These are phyloP conservation scores for Allacma fusca DNA, from an alignment of 2,888 invertebrate genomes.

Conservation along the genomic window DNA sequence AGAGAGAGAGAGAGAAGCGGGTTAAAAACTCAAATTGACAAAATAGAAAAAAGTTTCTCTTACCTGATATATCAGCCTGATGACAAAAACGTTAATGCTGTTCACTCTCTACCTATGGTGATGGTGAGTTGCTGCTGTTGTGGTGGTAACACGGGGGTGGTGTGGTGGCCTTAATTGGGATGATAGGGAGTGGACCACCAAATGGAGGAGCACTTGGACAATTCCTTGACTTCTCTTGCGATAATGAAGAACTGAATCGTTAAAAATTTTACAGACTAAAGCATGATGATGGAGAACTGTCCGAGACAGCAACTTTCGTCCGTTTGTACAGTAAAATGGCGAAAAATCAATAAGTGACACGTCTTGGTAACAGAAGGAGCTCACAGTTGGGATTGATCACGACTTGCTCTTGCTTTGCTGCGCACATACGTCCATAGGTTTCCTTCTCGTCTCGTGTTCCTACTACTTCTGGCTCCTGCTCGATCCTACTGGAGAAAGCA, in stretches of 20 bases:
- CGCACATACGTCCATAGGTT: slow-evolving; percentile 30
- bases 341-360: slow-evolving; percentile 45
- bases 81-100: too few species aligned
- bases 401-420: slow-evolving; percentile 37
- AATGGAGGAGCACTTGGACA: slow-evolving; percentile 37
- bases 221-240: slow-evolving; percentile 21
- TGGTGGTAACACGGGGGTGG: slow-evolving; percentile 25
- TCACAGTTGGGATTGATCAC: slow-evolving; percentile 35
- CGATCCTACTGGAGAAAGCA: slow-evolving; percentile 25
- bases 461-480: slow-evolving; percentile 17
- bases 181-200: slow-evolving; percentile 39
- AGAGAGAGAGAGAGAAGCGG: too few species aligned
- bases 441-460: neutral
- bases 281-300: slow-evolving; percentile 39
- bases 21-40: too few species aligned
- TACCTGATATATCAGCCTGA: slow-evolving; percentile 7
- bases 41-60: neutral
- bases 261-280: slow-evolving; percentile 39
- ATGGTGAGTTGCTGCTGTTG: slow-evolving; percentile 10
- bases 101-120: neutral
- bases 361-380: slow-evolving; percentile 35
- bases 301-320: slow-evolving; percentile 27
- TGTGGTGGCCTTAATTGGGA: slow-evolving; percentile 39
- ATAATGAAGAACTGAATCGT: slow-evolving; percentile 26
- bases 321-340: slow-evolving; percentile 43